Evolutionary conservation across 1,140 invertebrate species (phyloP), one percentile per base, ranked within the genome.

Genomic region (Steinernema khuongi): DNA sequence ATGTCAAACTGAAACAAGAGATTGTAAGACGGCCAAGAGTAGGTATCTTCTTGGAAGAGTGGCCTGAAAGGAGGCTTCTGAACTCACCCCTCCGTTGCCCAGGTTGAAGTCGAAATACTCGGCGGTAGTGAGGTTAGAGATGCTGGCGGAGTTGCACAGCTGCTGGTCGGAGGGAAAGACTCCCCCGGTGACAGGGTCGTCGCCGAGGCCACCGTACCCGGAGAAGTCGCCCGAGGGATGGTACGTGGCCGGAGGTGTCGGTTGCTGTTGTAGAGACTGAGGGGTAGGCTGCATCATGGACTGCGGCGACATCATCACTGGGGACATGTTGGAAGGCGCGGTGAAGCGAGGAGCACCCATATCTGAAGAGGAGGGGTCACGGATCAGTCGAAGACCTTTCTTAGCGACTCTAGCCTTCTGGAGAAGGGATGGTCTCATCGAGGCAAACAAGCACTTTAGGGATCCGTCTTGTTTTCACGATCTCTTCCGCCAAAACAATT

Each of bases 1-100:
- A 60, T 60, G 50, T 60, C 50, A 22, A 60, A 60, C 19, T 41
- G n/a, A 41, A n/a, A n/a, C n/a, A n/a, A n/a, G n/a, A n/a, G n/a
- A n/a, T n/a, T n/a, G n/a, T n/a, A n/a, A n/a, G n/a, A 41, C 36
- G n/a, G 36, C n/a, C 36, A 41, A 41, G n/a, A 41, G 7, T 41
- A 41, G 36, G n/a, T n/a, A n/a, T n/a, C n/a, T n/a, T n/a, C 36
- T 41, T 41, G n/a, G 36, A 41, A 41, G n/a, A 7, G 7, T 7
- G 36, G 36, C 7, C 7, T 41, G 36, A 41, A 7, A 11, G 36
- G 36, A n/a, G n/a, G n/a, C n/a, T n/a, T n/a, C n/a, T n/a, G n/a
- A n/a, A n/a, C 36, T 41, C n/a, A 41, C 36, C 36, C 50, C 50
- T 7, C 50, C 50, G 22, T 60, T 60, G 11, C 50, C 50, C 14